Evolutionary conservation across 2,113 vertebrate species (phyloP).

Genomic region (Tor tambroides): DNA sequence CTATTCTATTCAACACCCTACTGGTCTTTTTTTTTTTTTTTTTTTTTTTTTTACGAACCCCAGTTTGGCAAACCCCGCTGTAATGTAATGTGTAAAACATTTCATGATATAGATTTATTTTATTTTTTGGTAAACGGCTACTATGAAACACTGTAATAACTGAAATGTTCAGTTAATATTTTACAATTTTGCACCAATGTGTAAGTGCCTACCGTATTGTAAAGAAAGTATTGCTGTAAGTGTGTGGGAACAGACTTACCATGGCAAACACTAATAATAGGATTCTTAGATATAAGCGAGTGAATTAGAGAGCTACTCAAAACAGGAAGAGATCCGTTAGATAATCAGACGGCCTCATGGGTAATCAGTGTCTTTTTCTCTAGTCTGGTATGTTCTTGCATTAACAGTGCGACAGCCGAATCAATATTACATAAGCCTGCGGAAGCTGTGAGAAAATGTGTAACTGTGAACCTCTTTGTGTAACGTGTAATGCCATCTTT

Average conservation of each 20-base stretch:
- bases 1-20: too few relatives aligned
- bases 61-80: too few relatives aligned
- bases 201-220: background rate
- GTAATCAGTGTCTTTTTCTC: background rate
- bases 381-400: background rate
- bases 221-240: background rate
- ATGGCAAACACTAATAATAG: background rate
- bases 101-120: too few relatives aligned
- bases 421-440: background rate
- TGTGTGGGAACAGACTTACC: background rate
- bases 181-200: too few relatives aligned
- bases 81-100: too few relatives aligned
- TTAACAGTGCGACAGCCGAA: too few relatives aligned
- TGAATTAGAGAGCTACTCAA: background rate
- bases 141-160: too few relatives aligned
- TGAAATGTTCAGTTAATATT: too few relatives aligned
- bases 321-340: slow-evolving; percentile 6
- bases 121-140: too few relatives aligned
- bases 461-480: background rate
- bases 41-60: too few relatives aligned
- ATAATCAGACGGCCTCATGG: slow-evolving; percentile 30
- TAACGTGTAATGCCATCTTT: background rate
- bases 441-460: background rate
- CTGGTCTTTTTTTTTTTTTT: too few relatives aligned
- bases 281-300: background rate